Base-by-base conservation (phyloP, 2,888 invertebrate species). In the Nomada ferruginata region DNA sequence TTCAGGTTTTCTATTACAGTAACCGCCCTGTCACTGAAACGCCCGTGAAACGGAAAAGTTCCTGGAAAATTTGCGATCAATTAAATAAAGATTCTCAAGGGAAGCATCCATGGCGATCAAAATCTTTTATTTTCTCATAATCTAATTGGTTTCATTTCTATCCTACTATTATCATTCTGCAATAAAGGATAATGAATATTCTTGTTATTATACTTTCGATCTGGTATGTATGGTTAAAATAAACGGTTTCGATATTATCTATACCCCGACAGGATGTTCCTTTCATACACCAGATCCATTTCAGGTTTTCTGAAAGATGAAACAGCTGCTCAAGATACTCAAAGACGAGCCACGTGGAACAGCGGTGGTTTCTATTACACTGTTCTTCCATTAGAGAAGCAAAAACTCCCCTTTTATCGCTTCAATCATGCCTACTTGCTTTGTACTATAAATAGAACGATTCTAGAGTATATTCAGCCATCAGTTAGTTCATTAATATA, bases 391-490 rank as follows among this genome's bases (percentile, higher is more conserved):
- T 47, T 53, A 2, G 15, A 5, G 42, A 50, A 60, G 18, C 47
- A n/a, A 47, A 20, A 70, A 47, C 10, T 50, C 47, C 60, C 47
- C 64, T 23, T 47, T 69, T n/a, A 20, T 20, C 26, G 9, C 61
- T 61, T 61, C 63, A n/a, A 76, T 76, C 71, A 70, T 55, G 26
- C 29, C n/a, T n/a, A 53, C 26, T 53, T 18, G 18, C 60, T 52
- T 13, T 18, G 2, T 42, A 13, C 26, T 44, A 70, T 70, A 70
- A 69, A 29, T 44, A 53, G 18, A 53, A 44, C 15, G 13, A 42
- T 44, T 29, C 50, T 20, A 11, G 13, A 18, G 20, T 55, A 42
- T n/a, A 29, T 29, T 13, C 61, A 20, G 2, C 4, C 20, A 15
- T 53, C 70, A 20, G 29, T 29, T 72, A 18, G 29, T 20, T 72